A percentile compares a stretch with the other conserved stretches of the same genome.
Evolutionary conservation across 1,140 invertebrate genomes (phyloP).

Genomic region (Drosophila subobscura): DNA sequence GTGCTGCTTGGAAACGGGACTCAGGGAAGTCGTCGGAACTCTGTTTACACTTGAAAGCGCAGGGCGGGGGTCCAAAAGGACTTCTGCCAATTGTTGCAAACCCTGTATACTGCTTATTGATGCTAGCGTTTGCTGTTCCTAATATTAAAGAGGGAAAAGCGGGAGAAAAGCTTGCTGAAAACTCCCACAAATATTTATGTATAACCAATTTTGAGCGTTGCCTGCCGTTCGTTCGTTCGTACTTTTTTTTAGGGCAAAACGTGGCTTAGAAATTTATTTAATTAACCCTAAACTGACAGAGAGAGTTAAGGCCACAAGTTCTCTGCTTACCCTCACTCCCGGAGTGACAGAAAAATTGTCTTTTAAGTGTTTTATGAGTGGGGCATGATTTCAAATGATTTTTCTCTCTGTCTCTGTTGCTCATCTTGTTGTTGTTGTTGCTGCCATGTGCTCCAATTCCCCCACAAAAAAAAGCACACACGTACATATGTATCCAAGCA

Average conservation of each 20-base stretch:
- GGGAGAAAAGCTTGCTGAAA: slow-evolving; percentile 59
- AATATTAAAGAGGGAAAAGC: background rate
- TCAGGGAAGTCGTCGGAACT: slow-evolving; percentile 39
- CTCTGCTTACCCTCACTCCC: slow-evolving; percentile 18
- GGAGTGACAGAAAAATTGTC: slow-evolving; percentile 62
- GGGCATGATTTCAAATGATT: slow-evolving; percentile 64
- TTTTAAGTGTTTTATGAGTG: slow-evolving; percentile 74
- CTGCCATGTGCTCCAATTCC: slow-evolving; percentile 66
- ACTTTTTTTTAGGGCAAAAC: slow-evolving; percentile 43
- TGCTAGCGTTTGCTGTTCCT: slow-evolving; percentile 35
- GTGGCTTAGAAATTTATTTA: slow-evolving; percentile 68
- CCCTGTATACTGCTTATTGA: slow-evolving; percentile 39
- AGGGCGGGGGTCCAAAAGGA: slow-evolving; percentile 27
- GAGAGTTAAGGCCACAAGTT: slow-evolving; percentile 13
- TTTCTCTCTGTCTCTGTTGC: slow-evolving; percentile 40
- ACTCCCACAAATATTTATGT: slow-evolving; percentile 68
- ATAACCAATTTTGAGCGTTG: slow-evolving; percentile 58
- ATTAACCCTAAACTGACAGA: slow-evolving; percentile 66
- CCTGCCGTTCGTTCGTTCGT: background rate
- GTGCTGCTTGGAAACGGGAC: slow-evolving; percentile 47
- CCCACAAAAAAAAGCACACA: slow-evolving; percentile 31
- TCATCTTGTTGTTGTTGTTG: slow-evolving; percentile 23
- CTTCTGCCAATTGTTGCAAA: slow-evolving; percentile 77
- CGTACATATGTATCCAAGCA: slow-evolving; percentile 13
- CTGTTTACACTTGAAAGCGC: slow-evolving; percentile 74